These are phyloP conservation scores for Holothuria scabra DNA, from an alignment of 53 echinoderm and acorn worm genomes.

Conservation along the genomic window DNA sequence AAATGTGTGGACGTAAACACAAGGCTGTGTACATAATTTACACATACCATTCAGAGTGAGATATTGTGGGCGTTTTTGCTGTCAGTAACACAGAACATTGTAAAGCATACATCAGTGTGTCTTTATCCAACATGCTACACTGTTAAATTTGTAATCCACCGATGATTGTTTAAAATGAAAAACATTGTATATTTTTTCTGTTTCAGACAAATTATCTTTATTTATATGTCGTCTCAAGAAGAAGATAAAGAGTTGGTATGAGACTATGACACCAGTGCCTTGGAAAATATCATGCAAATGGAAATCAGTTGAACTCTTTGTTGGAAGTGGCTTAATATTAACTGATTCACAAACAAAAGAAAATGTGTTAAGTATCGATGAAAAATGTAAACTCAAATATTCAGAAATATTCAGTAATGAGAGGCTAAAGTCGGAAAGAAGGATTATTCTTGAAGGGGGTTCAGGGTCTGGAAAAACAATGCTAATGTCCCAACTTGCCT, in stretches of 20 bases:
- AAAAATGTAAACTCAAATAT: background rate
- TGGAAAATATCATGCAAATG: background rate
- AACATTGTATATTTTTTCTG: no score
- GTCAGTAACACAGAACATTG: no score
- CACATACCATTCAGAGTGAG: no score
- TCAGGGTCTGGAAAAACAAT: background rate
- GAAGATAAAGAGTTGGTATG: background rate
- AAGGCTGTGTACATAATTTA: no score
- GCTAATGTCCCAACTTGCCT: background rate
- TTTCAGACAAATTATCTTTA: background rate
- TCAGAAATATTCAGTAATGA: background rate
- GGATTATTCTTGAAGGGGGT: slow-evolving; percentile 15
- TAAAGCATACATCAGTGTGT: no score
- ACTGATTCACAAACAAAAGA: background rate
- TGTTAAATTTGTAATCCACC: no score
- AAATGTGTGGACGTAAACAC: no score
- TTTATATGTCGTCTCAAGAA: background rate
- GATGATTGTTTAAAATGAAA: no score
- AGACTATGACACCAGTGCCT: no score
- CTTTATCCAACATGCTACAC: no score
- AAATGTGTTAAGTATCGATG: background rate
- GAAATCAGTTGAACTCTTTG: slow-evolving; percentile 7
- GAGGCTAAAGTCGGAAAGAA: background rate
- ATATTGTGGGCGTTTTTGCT: no score
- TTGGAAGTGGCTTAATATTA: slow-evolving; percentile 4